Percentiles rank a stretch among this genome's conserved stretches.
Evolutionary conservation across 2,797 vertebrate genomes (phyloP).

Genomic region (Myripristis murdjan): DNA sequence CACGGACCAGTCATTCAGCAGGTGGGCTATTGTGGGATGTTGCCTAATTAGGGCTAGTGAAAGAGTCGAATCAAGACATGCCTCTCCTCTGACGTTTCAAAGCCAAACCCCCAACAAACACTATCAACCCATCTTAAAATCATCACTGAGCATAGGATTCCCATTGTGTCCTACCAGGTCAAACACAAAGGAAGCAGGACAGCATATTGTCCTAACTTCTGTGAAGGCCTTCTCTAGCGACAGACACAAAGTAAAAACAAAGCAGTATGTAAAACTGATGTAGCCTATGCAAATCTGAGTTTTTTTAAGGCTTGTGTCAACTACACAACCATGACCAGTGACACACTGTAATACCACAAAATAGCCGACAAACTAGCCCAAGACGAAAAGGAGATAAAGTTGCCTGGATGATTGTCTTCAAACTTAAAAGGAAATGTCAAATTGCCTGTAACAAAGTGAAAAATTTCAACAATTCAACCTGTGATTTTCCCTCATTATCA

Average conservation of each 20-base stretch:
- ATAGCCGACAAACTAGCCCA: not conserved
- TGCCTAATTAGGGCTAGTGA: slow-evolving; percentile 4
- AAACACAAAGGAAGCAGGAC: not conserved
- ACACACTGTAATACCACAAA: no score
- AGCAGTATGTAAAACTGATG: slow-evolving; percentile 58
- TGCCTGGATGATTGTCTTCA: not conserved
- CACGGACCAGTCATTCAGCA: slow-evolving; percentile 41
- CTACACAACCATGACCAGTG: not conserved
- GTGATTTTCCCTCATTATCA: no score
- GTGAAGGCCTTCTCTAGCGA: not conserved
- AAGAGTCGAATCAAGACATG: not conserved
- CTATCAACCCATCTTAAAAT: not conserved
- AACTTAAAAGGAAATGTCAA: slow-evolving; percentile 1
- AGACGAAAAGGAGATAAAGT: not conserved
- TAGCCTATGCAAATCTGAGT: slow-evolving; percentile 29
- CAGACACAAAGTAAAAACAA: slow-evolving; percentile 47
- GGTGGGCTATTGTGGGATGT: slow-evolving; percentile 47
- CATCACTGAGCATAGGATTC: not conserved
- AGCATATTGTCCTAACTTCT: not conserved
- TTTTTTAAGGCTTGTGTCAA: not conserved
- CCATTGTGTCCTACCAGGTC: not conserved
- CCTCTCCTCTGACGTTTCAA: not conserved
- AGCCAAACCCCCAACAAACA: not conserved
- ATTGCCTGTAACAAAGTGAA: not conserved
- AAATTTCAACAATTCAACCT: not conserved